Evolutionary conservation across 2,797 vertebrate species (phyloP).

Genomic region (Poecilia velifera): DNA sequence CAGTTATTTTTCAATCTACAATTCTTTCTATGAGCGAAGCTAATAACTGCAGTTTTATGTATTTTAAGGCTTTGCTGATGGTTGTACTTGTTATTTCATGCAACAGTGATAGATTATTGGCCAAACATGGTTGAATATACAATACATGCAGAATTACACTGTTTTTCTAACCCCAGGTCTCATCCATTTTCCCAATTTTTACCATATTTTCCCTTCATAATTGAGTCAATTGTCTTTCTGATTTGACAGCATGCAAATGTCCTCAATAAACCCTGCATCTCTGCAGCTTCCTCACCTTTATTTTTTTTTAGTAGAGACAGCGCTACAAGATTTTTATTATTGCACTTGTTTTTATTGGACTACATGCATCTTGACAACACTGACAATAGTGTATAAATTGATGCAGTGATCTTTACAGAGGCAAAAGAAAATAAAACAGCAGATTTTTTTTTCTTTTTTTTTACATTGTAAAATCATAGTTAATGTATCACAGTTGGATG

Average conservation of each 20-base stretch:
- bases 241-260: slow-evolving; percentile 2
- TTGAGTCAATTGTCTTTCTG: slow-evolving; percentile 6
- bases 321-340: slow-evolving; percentile 5
- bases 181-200: neutral
- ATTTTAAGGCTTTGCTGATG: neutral
- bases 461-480: slow-evolving; percentile 27
- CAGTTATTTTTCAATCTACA: neutral
- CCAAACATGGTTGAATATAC: neutral
- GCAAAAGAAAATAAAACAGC: slow-evolving; percentile 41
- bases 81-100: neutral
- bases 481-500: slow-evolving; percentile 36
- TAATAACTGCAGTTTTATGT: neutral
- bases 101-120: neutral
- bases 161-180: neutral
- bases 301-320: slow-evolving; percentile 15
- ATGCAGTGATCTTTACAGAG: slow-evolving; percentile 65
- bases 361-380: slow-evolving; percentile 75
- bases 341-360: slow-evolving; percentile 67
- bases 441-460: slow-evolving; percentile 20
- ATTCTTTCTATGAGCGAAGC: neutral
- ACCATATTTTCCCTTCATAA: slow-evolving; percentile 4
- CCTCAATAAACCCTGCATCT: neutral
- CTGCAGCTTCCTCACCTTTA: neutral
- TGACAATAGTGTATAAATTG: slow-evolving; percentile 66
- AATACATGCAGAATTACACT: neutral